A percentile compares a stretch with the other conserved stretches of the same genome.
Conservation (phyloP, 1,140 invertebrate genomes). For the Galendromus occidentalis region DNA sequence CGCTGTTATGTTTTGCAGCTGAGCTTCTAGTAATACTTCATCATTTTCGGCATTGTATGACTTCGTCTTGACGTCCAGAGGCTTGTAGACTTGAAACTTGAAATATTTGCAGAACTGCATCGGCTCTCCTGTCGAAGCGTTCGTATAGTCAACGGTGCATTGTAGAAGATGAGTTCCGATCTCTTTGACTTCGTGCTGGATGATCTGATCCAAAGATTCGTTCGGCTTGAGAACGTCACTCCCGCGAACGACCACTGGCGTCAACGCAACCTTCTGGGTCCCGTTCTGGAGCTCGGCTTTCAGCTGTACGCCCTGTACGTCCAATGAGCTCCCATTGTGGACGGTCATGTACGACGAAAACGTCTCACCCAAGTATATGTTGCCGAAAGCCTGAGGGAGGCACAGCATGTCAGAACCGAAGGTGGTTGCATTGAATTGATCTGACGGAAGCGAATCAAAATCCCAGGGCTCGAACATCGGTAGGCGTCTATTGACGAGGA, state of each 20-base stretch:
- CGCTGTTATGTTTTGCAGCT: conserved; percentile 81
- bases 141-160: conserved; percentile 79
- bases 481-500: background rate
- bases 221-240: conserved; percentile 36
- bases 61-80: conserved; percentile 93
- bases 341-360: conserved; percentile 94
- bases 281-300: conserved; percentile 77
- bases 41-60: conserved; percentile 93
- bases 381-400: conserved; percentile 33
- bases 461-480: conserved; percentile 1
- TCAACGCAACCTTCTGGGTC: conserved; percentile 54
- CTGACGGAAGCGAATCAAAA: background rate
- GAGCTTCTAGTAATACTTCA: conserved; percentile 89
- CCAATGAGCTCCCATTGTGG: conserved; percentile 72
- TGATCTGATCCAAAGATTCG: conserved; percentile 75
- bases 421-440: background rate
- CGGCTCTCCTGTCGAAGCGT: conserved; percentile 38
- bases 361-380: conserved; percentile 77
- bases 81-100: conserved; percentile 94
- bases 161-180: conserved; percentile 88
- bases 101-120: conserved; percentile 73
- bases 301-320: conserved; percentile 55
- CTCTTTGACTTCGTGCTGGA: conserved; percentile 95
- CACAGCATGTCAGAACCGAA: conserved; percentile 4
- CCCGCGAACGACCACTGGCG: conserved; percentile 33